These are phyloP conservation scores for Luidia sarsii DNA, from an alignment of 53 echinoderm and acorn worm genomes.

Conservation along the genomic window DNA sequence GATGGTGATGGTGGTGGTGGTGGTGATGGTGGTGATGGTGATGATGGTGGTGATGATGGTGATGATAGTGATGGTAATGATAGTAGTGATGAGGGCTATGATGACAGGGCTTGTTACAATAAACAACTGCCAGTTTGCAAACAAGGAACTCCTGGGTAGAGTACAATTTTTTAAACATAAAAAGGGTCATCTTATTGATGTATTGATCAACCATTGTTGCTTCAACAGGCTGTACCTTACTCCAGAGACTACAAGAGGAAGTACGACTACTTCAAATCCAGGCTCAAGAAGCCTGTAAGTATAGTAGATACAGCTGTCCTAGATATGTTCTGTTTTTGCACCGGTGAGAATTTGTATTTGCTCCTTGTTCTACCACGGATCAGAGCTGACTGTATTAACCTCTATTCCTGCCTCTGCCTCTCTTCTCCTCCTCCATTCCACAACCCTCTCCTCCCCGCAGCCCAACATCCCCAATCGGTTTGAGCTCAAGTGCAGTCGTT, in stretches of 20 bases:
- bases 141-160: too few species aligned
- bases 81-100: too few species aligned
- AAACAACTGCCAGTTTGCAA: too few species aligned
- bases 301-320: too few species aligned
- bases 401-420: too few species aligned
- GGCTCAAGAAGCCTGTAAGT: constrained; percentile 95
- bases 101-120: background rate
- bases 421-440: background rate
- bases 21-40: too few species aligned
- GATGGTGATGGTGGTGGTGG: too few species aligned
- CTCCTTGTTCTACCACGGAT: too few species aligned
- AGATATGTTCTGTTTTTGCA: too few species aligned
- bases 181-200: background rate
- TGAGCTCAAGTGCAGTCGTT: constrained; percentile 85
- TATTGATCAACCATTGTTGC: background rate
- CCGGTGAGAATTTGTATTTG: background rate
- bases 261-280: constrained; percentile 85
- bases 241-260: constrained; percentile 98
- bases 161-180: background rate
- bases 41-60: too few species aligned
- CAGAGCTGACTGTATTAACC: too few species aligned
- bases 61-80: too few species aligned
- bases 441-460: constrained; percentile 31
- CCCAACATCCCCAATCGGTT: constrained; percentile 89
- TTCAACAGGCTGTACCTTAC: constrained; percentile 86